Percentiles rank a stretch among this genome's conserved stretches.
Evolutionary conservation across 2,113 vertebrate genomes (phyloP).

Genomic region (Ammospiza nelsoni): DNA sequence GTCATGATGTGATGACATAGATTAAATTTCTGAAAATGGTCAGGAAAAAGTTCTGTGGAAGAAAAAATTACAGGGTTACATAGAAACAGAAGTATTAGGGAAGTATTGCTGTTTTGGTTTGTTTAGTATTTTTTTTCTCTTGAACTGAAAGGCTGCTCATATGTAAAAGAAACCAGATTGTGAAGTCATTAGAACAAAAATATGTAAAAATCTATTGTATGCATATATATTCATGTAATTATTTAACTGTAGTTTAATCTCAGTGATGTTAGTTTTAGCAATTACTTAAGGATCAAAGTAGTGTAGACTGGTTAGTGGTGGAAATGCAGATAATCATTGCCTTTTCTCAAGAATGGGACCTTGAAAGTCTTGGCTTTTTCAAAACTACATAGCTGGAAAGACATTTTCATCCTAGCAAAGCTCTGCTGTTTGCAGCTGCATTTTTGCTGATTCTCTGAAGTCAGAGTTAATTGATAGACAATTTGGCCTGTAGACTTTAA

Average conservation of each 20-base stretch:
- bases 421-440: slow-evolving; percentile 51
- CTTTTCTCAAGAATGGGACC: neutral
- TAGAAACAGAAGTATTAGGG: neutral
- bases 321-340: neutral
- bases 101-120: neutral
- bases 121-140: neutral
- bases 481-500: slow-evolving; percentile 64
- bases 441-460: slow-evolving; percentile 66
- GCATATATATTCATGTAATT: neutral
- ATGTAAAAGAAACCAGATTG: neutral
- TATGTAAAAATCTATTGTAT: neutral
- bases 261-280: neutral
- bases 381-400: slow-evolving; percentile 3
- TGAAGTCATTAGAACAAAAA: neutral
- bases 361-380: neutral
- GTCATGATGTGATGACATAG: neutral
- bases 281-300: neutral
- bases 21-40: neutral
- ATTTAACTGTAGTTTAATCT: neutral
- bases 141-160: neutral
- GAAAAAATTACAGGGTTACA: neutral
- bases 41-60: neutral
- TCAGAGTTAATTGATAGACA: slow-evolving; percentile 56
- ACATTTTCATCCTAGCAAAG: slow-evolving; percentile 30
- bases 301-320: neutral